Evolutionary conservation across 2,797 vertebrate species (phyloP), one percentile per base, ranked within the genome.

Genomic region (Ceryle rudis): DNA sequence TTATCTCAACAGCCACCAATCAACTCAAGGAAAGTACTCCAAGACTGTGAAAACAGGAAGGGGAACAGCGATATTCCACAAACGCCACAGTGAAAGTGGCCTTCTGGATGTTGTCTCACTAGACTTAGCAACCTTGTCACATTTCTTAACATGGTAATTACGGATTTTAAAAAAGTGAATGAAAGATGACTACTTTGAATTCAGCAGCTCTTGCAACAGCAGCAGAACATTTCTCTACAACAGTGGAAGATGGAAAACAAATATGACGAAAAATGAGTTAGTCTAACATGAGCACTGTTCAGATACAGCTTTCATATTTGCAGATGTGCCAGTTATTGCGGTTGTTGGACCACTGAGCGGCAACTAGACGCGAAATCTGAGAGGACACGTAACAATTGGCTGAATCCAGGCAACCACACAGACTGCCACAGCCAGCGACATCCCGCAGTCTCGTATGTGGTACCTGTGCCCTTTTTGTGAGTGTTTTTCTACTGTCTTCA

Each of bases 241-340:
- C 1, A 6, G 28, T 8, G 55, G 17, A 74, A 55, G 61, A 26
- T 2, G 23, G 58, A 41, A 88, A 83, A 64, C 47, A 70, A 64
- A 60, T 28, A 8, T 0, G 6, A 42, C n/a, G 3, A 4, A 46
- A 42, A 33, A 4, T 0, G 0, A 69, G 47, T 18, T 16, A 31
- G 19, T 15, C 47, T 22, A 55, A 67, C 3, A 8, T 0, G 1
- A 60, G 28, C 35, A 2, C 13, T 2, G 29, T 2, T 14, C 2
- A 41, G 25, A 22, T 5, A 9, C 1, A 26, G 71, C 19, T 64
- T 46, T 12, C 57, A 3, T 0, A 10, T 2, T 4, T 61, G 9
- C 67, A 85, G 67, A 42, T 57, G 72, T 22, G 52, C 26, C 42
- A 3, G 71, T 69, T 39, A n/a, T 0, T 49, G 75, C 87, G 80